Conservation (phyloP, 2,888 invertebrate species). For the Drosophila mulleri region DNA sequence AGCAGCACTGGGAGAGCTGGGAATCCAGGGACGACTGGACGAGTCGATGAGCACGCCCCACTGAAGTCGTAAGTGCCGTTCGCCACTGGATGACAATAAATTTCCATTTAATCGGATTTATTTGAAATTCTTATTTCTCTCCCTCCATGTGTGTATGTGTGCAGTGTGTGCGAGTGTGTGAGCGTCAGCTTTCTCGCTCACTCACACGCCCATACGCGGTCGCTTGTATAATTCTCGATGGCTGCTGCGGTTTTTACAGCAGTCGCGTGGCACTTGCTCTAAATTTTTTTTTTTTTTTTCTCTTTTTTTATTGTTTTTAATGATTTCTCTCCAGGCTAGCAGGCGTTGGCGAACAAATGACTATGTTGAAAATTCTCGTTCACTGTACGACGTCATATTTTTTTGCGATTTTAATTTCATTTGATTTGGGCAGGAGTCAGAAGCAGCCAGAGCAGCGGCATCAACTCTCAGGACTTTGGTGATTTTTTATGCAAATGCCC, state of each 20-base stretch:
- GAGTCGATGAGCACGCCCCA: conserved; percentile 76
- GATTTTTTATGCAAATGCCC: conserved; percentile 57
- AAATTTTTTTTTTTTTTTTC: conserved; percentile 28
- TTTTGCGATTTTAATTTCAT: conserved; percentile 66
- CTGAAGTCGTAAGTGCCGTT: conserved; percentile 81
- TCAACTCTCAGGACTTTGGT: conserved; percentile 22
- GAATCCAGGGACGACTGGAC: conserved; percentile 34
- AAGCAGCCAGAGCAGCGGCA: neutral
- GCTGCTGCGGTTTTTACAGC: conserved; percentile 63
- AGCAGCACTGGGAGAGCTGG: conserved; percentile 14
- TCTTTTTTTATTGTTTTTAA: conserved; percentile 59
- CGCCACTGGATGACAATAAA: conserved; percentile 81
- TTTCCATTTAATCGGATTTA: conserved; percentile 83
- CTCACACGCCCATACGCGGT: conserved; percentile 3
- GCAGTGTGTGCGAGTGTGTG: conserved; percentile 12
- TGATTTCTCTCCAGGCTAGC: conserved; percentile 46
- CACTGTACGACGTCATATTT: conserved; percentile 53
- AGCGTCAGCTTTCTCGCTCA: conserved; percentile 32
- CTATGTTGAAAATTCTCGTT: conserved; percentile 65
- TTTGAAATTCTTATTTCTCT: conserved; percentile 81
- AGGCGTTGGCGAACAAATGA: conserved; percentile 47
- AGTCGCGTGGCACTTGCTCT: conserved; percentile 65
- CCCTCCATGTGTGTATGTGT: conserved; percentile 5
- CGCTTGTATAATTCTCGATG: conserved; percentile 32
- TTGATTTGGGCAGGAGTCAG: conserved; percentile 53